phyloP scores from a whole-genome alignment of 2,888 invertebrate species.

The Masnerella sp. region DNA sequence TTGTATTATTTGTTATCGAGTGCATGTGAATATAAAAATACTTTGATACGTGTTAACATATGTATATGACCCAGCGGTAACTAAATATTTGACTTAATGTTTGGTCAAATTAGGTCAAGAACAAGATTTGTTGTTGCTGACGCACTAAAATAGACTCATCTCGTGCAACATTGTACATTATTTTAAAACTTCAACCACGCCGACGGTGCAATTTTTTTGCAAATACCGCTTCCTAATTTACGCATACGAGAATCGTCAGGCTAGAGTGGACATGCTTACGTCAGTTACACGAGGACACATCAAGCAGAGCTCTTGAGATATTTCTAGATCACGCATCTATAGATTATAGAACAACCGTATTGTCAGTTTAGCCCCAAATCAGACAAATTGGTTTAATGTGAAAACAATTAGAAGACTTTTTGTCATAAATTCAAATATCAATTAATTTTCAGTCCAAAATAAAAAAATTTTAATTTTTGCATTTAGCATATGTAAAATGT shows the following conservation, averaged over 20 bases:
- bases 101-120: constrained; percentile 46
- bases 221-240: constrained; percentile 16
- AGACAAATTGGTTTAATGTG: constrained; percentile 14
- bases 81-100: constrained; percentile 13
- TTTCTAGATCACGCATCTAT: constrained; percentile 65
- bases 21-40: too few species aligned
- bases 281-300: constrained; percentile 61
- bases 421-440: too few species aligned
- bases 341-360: constrained; percentile 55
- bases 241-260: constrained; percentile 57
- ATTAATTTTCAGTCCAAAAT: too few species aligned
- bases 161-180: background rate
- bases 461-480: too few species aligned
- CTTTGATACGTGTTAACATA: too few species aligned
- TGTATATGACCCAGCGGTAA: too few species aligned
- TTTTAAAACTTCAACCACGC: too few species aligned
- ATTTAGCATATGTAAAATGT: too few species aligned
- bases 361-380: constrained; percentile 45
- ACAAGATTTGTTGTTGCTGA: constrained; percentile 22
- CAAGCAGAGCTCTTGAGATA: constrained; percentile 64
- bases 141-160: constrained; percentile 2
- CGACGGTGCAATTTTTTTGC: background rate
- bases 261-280: constrained; percentile 51
- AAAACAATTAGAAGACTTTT: too few species aligned
- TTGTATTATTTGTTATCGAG: too few species aligned